Base-by-base conservation (phyloP, 1,140 invertebrate genomes). In the Augochlora pura region DNA sequence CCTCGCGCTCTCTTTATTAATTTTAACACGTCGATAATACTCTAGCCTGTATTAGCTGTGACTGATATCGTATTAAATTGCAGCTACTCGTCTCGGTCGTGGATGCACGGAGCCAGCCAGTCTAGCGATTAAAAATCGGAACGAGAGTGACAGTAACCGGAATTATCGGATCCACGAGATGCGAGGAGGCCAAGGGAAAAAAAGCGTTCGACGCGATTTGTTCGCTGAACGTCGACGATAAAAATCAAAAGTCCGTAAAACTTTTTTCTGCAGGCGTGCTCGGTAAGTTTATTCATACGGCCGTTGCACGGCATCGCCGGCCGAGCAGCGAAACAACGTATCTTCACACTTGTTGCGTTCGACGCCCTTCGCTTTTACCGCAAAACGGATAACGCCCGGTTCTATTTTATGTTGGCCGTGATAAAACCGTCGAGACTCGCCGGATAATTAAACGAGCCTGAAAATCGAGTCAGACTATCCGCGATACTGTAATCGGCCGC, bases 321-420 rank as follows among this genome's bases (percentile, higher is more conserved):
- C 38, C 63, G 38, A 2, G 27, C 21, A 25, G 21, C 5, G 18
- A 23, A 54, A 38, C 5, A 32, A 64, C 59, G 72, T 21, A 25
- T 54, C 25, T 54, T 65, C 21, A 0, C 62, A 74, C 72, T 74
- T 74, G 72, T 74, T 74, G 72, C 72, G 18, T 65, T 39, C 46
- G 6, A 39, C 32, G 62, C 46, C 62, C 62, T 74, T 74, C 71
- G 42, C 21, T 9, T 63, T 74, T 25, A 65, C 46, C 60, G 25
- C 18, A 42, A 46, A 73, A 46, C 25, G n/a, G n/a, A 23, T 39
- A 64, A 74, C 21, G 49, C 49, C 8, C 18, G 52, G 54, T 57
- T 21, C 2, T 18, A 38, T 59, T 70, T 70, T 21, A 70, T 21
- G 2, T 9, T 5, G 5, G 8, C 38, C n/a, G 32, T 16, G 32